These are phyloP conservation scores for Mirounga angustirostris DNA, from an alignment of 2,113 vertebrate species.

Conservation along the genomic window DNA sequence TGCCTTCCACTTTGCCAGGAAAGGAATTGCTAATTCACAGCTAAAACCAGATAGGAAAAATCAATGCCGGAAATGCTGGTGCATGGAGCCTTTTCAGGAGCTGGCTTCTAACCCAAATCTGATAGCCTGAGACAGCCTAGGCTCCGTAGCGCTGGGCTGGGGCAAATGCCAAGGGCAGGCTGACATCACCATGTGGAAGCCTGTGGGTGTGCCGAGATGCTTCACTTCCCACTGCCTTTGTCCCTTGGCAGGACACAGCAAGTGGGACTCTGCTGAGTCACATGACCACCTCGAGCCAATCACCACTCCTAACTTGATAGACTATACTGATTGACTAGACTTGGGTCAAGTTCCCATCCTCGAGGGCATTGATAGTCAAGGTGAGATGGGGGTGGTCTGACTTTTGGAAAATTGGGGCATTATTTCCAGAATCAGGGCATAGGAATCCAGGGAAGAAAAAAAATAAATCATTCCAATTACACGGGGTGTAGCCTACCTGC, in stretches of 20 bases:
- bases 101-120: neutral
- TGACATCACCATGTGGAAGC: neutral
- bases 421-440: neutral
- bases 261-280: neutral
- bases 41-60: neutral
- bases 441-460: neutral
- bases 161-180: neutral
- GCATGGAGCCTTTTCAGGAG: neutral
- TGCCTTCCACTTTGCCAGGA: neutral
- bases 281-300: neutral
- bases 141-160: fast-evolving
- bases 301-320: neutral
- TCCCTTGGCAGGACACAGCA: neutral
- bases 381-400: neutral
- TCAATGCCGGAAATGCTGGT: neutral
- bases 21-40: neutral
- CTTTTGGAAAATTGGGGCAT: neutral
- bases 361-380: neutral
- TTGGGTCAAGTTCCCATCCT: too few relatives aligned
- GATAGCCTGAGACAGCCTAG: neutral
- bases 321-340: neutral
- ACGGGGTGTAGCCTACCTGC: too few relatives aligned
- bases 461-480: neutral
- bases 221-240: neutral
- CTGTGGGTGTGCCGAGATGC: neutral